phyloP scores from a whole-genome alignment of 2,888 invertebrate genomes.

The Hypselothyrea guttata region DNA sequence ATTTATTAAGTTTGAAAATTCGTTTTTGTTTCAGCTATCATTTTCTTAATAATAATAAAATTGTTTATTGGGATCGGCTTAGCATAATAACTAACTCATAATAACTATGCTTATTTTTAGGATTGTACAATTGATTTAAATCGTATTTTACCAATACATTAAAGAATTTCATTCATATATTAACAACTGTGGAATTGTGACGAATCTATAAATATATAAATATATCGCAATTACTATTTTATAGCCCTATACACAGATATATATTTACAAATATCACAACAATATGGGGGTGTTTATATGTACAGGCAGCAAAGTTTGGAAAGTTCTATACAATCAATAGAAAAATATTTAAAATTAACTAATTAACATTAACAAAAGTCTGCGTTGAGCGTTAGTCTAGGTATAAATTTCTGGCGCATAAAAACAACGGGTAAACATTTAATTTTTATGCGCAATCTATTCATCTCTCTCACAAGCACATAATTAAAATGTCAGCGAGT shows the following conservation, averaged over 20 bases:
- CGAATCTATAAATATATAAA: constrained; percentile 38
- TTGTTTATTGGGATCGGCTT: constrained; percentile 20
- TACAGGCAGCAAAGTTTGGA: constrained; percentile 21
- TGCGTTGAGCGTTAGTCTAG: constrained; percentile 34
- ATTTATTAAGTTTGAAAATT: constrained; percentile 38
- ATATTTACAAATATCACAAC: constrained; percentile 67
- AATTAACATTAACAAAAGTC: constrained; percentile 12
- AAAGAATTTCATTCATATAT: constrained; percentile 43
- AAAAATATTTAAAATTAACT: constrained; percentile 9
- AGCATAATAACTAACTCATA: constrained; percentile 35
- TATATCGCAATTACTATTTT: constrained; percentile 17
- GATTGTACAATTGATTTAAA: constrained; percentile 41
- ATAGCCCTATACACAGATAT: constrained; percentile 42
- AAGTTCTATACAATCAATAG: constrained; percentile 3
- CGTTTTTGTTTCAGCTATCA: constrained; percentile 33
- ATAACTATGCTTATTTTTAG: constrained; percentile 43
- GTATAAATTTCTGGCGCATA: constrained; percentile 64
- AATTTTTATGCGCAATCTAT: constrained; percentile 80
- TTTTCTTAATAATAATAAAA: constrained; percentile 2
- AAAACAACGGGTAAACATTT: constrained; percentile 67
- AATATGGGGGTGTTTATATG: constrained; percentile 44
- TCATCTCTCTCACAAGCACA: constrained; percentile 78
- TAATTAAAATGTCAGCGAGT: constrained; percentile 36
- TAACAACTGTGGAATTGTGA: constrained; percentile 57
- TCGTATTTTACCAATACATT: constrained; percentile 24